Evolutionary conservation across 2,797 vertebrate genomes (phyloP).

Genomic region (Eulemur coronatus): DNA sequence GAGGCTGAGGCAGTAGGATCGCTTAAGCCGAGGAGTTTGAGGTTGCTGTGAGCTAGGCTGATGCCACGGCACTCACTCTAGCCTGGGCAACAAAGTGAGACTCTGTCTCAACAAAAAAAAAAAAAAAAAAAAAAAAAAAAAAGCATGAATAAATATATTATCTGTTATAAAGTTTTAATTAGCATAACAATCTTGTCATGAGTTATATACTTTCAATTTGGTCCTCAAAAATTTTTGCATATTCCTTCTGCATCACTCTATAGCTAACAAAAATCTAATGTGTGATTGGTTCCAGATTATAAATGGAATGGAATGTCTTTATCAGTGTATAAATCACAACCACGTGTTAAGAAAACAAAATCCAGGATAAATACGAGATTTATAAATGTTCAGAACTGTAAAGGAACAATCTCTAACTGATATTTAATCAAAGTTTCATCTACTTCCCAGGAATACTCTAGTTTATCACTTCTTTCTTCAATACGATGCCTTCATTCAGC

Average conservation of each 20-base stretch:
- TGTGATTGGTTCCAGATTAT: neutral
- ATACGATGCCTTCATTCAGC: neutral
- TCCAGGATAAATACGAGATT: neutral
- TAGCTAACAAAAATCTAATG: neutral
- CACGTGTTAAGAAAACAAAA: slow-evolving; percentile 31
- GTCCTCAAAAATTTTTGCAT: neutral
- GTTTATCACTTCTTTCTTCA: neutral
- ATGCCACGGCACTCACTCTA: too few species aligned
- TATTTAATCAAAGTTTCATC: neutral
- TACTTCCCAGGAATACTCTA: neutral
- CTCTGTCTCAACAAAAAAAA: too few species aligned
- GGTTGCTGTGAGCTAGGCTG: too few species aligned
- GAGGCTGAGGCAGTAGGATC: too few species aligned
- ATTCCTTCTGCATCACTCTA: neutral
- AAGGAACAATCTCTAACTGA: neutral
- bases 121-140: too few species aligned
- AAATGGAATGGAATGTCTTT: neutral
- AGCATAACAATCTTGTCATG: neutral
- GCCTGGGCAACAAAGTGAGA: too few species aligned
- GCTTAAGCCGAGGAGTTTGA: too few species aligned
- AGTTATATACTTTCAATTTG: slow-evolving; percentile 4
- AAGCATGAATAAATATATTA: neutral
- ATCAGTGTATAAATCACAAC: slow-evolving; percentile 7
- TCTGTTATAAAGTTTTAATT: neutral
- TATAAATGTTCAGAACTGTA: slow-evolving; percentile 18